phyloP scores from a whole-genome alignment of 2,888 invertebrate genomes.

The Spodoptera picta region DNA sequence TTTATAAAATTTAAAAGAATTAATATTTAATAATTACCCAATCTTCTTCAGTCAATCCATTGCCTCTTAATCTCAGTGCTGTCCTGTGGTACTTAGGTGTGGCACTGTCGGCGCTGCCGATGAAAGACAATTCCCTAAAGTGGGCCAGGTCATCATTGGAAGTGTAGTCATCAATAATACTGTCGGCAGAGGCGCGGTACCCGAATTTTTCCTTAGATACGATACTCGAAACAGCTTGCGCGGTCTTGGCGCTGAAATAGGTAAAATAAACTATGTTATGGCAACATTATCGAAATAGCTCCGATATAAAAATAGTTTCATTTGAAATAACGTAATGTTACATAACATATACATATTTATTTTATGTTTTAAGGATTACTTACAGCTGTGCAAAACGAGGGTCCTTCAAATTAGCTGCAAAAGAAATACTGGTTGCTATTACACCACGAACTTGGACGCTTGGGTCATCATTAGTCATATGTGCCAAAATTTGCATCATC shows the following conservation, averaged over 20 bases:
- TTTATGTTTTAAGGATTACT: constrained; percentile 57
- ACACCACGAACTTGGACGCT: constrained; percentile 90
- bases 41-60: constrained; percentile 69
- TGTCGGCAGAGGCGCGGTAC: constrained; percentile 83
- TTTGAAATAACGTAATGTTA: no score
- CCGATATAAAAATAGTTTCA: no score
- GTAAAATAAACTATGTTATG: background rate
- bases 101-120: constrained; percentile 88
- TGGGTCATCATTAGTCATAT: constrained; percentile 90
- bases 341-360: no score
- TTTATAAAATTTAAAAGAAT: background rate
- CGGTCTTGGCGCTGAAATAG: constrained; percentile 77
- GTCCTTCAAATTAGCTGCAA: constrained; percentile 84
- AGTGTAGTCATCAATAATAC: constrained; percentile 72
- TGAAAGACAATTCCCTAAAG: constrained; percentile 74
- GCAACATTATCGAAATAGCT: no score
- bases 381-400: constrained; percentile 83
- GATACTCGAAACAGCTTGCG: constrained; percentile 80
- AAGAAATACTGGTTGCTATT: constrained; percentile 89
- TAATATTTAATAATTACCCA: constrained; percentile 61
- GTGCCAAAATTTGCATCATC: constrained; percentile 92
- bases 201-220: constrained; percentile 82
- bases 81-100: constrained; percentile 81
- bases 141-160: constrained; percentile 76
- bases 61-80: constrained; percentile 65